Conservation (phyloP, 2,888 invertebrate genomes). For the Digitonthophagus gazella region DNA sequence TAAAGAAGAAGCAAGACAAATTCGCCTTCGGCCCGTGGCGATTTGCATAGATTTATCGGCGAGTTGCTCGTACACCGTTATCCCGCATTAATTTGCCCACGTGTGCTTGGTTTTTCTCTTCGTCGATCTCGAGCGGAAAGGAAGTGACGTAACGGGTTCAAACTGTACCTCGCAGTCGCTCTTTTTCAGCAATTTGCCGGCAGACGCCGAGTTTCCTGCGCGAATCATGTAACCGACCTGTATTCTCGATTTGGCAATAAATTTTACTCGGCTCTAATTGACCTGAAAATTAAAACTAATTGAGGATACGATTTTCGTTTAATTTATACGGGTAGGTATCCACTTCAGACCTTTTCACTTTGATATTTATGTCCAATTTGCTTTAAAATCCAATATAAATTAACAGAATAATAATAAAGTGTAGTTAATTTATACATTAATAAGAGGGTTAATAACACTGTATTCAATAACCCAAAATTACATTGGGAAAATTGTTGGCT, state of each 20-base stretch:
- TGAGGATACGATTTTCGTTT: not conserved
- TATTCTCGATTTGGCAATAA: not conserved
- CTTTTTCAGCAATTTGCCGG: not conserved
- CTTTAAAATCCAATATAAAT: too few relatives aligned
- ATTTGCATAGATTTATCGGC: not conserved
- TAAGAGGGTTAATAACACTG: too few relatives aligned
- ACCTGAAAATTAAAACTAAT: not conserved
- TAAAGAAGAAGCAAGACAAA: not conserved
- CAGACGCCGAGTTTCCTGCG: not conserved
- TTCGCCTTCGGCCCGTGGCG: not conserved
- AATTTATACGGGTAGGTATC: too few relatives aligned
- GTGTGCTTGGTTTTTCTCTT: slow-evolving; percentile 2
- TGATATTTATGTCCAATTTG: too few relatives aligned
- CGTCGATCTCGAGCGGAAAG: not conserved
- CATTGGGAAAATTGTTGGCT: too few relatives aligned
- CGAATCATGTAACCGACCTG: not conserved
- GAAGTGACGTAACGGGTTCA: not conserved
- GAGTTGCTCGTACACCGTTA: slow-evolving; percentile 4
- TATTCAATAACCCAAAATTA: too few relatives aligned
- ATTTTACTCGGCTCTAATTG: not conserved
- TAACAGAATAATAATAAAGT: too few relatives aligned
- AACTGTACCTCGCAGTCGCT: not conserved
- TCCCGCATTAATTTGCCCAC: slow-evolving; percentile 13
- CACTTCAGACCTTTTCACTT: too few relatives aligned
- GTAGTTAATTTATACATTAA: too few relatives aligned